Conservation (phyloP, 1,140 invertebrate species). For the Calephelis nemesis region DNA sequence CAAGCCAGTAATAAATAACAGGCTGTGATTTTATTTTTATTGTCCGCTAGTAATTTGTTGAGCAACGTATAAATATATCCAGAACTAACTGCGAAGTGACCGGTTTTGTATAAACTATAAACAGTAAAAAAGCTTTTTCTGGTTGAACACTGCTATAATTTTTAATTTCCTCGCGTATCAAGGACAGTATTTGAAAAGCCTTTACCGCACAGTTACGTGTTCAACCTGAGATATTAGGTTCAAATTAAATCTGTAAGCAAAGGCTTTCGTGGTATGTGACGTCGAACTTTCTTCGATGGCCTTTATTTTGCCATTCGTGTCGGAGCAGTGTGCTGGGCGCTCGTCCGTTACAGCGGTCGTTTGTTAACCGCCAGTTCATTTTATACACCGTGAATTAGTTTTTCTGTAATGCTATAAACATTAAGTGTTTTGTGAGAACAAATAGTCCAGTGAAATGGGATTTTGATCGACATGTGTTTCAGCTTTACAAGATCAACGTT, state of each 20-base stretch:
- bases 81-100: no score
- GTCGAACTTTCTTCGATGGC: conserved; percentile 69
- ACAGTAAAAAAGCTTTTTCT: no score
- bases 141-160: no score
- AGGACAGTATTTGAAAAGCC: conserved; percentile 36
- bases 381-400: conserved; percentile 57
- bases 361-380: conserved; percentile 26
- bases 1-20: no score
- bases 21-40: no score
- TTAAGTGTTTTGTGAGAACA: conserved; percentile 42
- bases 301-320: conserved; percentile 68
- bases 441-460: conserved; percentile 49
- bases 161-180: conserved; percentile 20
- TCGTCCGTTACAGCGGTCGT: conserved; percentile 39
- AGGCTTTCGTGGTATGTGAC: conserved; percentile 64
- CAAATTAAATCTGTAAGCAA: conserved; percentile 52
- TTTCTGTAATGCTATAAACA: conserved; percentile 41
- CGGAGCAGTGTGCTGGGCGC: conserved; percentile 47
- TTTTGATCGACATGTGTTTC: conserved; percentile 49
- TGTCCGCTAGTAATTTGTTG: no score
- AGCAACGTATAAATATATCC: no score
- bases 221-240: conserved; percentile 55
- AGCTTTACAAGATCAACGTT: conserved; percentile 8
- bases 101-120: no score
- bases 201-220: conserved; percentile 49